phyloP scores from a whole-genome alignment of 2,113 vertebrate genomes.

The Tauraco erythrolophus region DNA sequence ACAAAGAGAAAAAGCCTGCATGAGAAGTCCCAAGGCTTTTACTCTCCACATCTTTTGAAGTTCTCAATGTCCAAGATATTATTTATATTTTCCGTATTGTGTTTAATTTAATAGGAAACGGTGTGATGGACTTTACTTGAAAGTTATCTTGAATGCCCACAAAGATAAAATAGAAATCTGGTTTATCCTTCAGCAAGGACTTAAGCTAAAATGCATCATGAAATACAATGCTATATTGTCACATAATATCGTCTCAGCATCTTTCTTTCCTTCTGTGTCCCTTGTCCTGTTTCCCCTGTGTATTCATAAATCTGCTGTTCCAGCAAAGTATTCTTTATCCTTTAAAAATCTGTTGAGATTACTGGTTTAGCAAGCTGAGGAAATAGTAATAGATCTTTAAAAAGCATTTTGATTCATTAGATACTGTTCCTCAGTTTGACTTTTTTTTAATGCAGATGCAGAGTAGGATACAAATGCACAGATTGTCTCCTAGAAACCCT shows the following conservation, averaged over 20 bases:
- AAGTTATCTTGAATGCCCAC: neutral
- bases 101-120: neutral
- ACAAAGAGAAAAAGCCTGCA: neutral
- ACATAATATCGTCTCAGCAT: neutral
- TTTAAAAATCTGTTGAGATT: constrained; percentile 15
- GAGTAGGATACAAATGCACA: neutral
- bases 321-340: neutral
- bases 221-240: neutral
- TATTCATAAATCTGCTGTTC: constrained; percentile 31
- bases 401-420: neutral
- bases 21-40: neutral
- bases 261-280: neutral
- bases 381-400: neutral
- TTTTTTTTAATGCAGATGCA: neutral
- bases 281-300: constrained; percentile 34
- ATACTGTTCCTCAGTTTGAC: neutral
- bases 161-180: neutral
- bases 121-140: neutral
- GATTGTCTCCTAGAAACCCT: neutral
- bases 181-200: neutral
- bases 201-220: neutral
- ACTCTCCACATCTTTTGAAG: neutral
- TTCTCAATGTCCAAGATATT: neutral
- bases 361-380: neutral
- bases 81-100: neutral